Base-by-base conservation (phyloP, 2,113 vertebrate species). In the Dipodomys spectabilis region DNA sequence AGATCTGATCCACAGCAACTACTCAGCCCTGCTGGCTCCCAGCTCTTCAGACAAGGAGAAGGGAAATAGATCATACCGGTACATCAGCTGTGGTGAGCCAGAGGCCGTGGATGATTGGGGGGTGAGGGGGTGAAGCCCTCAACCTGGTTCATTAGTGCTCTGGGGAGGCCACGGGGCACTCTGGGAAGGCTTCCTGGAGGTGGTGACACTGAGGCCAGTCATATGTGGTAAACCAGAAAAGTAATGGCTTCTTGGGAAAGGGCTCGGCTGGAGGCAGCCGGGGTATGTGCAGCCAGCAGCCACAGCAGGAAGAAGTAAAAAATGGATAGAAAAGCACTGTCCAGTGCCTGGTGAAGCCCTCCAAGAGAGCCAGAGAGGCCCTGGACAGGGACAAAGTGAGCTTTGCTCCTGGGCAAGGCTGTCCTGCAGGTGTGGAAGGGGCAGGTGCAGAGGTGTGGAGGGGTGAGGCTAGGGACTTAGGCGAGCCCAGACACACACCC, bases 171-270 rank as follows among this genome's bases (percentile, higher is more conserved):
- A 39, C 1, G 2, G 13, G 18, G 25, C 22, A 62, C 25, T 64
- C 81, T 28, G 15, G 44, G 84, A 95, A 75, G 87, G 81, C 84
- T 93, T 86, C 84, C 75, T 45, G 64, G 20, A 57, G 65, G 80
- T 75, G 75, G 27, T 44, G 49, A 39, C 49, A 11, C 44, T 10
- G 13, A 84, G 35, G 49, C 69, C 64, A 0, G 62, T 57, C 62
- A 20, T 35, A 68, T 88, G 13, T 27, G 8, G 23, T 53, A 11
- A 18, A 32, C 15, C n/a, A 57, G 45, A 80, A 57, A 28, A 72
- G 71, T 30, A 18, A 44, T 10, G 49, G 7, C 65, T 91, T 64
- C 60, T 23, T 49, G 71, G 80, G 71, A 19, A 74, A 82, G 10
- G 7, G 25, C 28, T 74, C 18, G 64, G 83, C 19, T 19, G 30